These are phyloP conservation scores for Plectropomus leopardus DNA, from an alignment of 2,113 vertebrate species.

Conservation along the genomic window DNA sequence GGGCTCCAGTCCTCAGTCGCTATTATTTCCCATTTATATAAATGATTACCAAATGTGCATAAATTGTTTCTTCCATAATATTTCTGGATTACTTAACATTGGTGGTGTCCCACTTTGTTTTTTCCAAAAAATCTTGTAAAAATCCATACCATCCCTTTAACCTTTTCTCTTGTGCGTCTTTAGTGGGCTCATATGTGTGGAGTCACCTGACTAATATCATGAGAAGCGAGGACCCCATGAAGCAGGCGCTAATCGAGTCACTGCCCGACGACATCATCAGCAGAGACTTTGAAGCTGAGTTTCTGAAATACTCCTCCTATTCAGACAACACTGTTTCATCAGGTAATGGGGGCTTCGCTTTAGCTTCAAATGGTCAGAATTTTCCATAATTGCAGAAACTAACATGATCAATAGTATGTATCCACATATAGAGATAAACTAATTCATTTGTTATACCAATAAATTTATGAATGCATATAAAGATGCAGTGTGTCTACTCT, in stretches of 20 bases:
- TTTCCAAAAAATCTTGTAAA: too few species aligned
- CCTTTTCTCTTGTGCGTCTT: conserved; percentile 4
- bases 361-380: not conserved
- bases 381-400: conserved; percentile 9
- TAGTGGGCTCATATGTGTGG: conserved; percentile 94
- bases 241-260: conserved; percentile 83
- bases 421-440: not conserved
- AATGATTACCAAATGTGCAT: not conserved
- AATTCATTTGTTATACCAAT: not conserved
- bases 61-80: not conserved
- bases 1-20: not conserved
- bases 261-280: conserved; percentile 90
- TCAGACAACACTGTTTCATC: conserved; percentile 86
- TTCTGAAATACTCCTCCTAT: conserved; percentile 91
- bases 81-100: too few species aligned
- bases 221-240: conserved; percentile 89
- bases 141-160: too few species aligned
- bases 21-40: not conserved
- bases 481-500: not conserved
- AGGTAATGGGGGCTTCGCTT: conserved; percentile 74
- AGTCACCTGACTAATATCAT: conserved; percentile 90
- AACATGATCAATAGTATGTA: not conserved
- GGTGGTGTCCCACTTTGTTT: too few species aligned
- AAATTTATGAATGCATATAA: not conserved
- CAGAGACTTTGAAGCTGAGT: conserved; percentile 87